Percentiles rank a stretch among this genome's conserved stretches.
phyloP scores from a whole-genome alignment of 2,888 invertebrate species.

The Charanyca ferruginea region DNA sequence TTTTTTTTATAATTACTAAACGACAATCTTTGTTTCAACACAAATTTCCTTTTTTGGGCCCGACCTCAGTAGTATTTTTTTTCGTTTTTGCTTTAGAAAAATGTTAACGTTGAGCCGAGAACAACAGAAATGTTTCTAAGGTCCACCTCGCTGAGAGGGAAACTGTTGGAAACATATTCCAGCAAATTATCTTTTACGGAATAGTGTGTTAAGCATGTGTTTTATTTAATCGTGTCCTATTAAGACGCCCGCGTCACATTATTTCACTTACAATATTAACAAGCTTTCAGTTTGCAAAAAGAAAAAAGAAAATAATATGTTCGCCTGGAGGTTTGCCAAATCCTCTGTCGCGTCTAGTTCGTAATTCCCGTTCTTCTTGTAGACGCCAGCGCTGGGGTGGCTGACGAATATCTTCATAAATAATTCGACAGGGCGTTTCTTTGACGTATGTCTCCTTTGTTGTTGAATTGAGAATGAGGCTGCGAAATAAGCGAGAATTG shows the following conservation, averaged over 20 bases:
- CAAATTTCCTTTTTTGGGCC: too few species aligned
- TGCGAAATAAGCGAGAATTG: not conserved
- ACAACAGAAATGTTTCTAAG: not conserved
- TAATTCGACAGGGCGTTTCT: conserved; percentile 71
- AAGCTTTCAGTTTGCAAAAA: conserved; percentile 6
- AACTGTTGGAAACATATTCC: not conserved
- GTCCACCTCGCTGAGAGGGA: not conserved
- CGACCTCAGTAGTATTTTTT: too few species aligned
- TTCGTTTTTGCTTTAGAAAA: not conserved
- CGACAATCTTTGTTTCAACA: not conserved
- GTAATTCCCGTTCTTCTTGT: conserved; percentile 52
- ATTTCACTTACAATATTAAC: not conserved
- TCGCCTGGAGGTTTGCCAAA: conserved; percentile 74
- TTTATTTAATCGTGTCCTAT: not conserved
- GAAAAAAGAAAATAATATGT: conserved; percentile 69
- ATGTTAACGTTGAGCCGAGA: not conserved
- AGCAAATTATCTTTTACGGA: not conserved
- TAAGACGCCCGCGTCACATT: not conserved
- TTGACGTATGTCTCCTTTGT: conserved; percentile 54
- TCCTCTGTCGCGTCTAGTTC: conserved; percentile 10
- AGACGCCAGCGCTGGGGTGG: conserved; percentile 56
- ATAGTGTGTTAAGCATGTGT: not conserved
- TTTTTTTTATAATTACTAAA: not conserved
- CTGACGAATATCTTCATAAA: conserved; percentile 76
- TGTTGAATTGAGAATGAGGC: conserved; percentile 24